A percentile compares a stretch with the other conserved stretches of the same genome.
These are phyloP conservation scores for Larimichthys crocea DNA, from an alignment of 2,113 vertebrate species.

Conservation along the genomic window DNA sequence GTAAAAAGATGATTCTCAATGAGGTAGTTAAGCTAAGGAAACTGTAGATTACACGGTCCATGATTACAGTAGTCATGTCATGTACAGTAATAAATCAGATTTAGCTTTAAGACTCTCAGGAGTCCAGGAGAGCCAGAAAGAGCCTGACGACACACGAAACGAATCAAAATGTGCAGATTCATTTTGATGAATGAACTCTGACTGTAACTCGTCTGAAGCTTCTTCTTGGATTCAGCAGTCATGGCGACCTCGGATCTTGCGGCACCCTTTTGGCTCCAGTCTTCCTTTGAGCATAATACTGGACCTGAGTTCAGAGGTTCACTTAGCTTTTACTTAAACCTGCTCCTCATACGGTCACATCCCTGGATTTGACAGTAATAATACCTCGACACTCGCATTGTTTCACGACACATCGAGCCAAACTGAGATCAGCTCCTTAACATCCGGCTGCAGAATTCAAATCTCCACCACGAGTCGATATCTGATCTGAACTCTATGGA, in stretches of 20 bases:
- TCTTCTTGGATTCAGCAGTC: slow-evolving; percentile 7
- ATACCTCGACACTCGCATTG: neutral
- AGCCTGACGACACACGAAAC: neutral
- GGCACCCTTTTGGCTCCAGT: slow-evolving; percentile 19
- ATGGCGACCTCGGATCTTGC: slow-evolving; percentile 24
- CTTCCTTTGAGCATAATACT: slow-evolving; percentile 1
- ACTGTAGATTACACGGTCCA: neutral
- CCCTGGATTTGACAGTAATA: neutral
- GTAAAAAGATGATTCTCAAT: neutral
- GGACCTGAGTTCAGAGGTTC: slow-evolving; percentile 39
- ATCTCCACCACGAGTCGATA: neutral
- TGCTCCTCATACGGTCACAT: slow-evolving; percentile 1
- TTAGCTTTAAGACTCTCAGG: neutral
- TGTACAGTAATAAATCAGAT: neutral
- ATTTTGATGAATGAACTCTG: neutral
- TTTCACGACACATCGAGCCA: neutral
- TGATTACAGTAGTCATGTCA: slow-evolving; percentile 8
- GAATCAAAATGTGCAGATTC: neutral
- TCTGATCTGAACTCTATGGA: neutral
- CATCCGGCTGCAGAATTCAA: neutral
- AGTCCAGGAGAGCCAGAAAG: neutral
- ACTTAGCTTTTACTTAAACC: neutral
- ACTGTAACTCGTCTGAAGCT: slow-evolving; percentile 10
- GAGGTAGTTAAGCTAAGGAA: neutral
- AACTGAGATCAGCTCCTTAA: neutral